Percentiles rank a stretch among this genome's conserved stretches.
Conservation (phyloP, 2,888 invertebrate genomes). For the Ischnus inquisitorius region DNA sequence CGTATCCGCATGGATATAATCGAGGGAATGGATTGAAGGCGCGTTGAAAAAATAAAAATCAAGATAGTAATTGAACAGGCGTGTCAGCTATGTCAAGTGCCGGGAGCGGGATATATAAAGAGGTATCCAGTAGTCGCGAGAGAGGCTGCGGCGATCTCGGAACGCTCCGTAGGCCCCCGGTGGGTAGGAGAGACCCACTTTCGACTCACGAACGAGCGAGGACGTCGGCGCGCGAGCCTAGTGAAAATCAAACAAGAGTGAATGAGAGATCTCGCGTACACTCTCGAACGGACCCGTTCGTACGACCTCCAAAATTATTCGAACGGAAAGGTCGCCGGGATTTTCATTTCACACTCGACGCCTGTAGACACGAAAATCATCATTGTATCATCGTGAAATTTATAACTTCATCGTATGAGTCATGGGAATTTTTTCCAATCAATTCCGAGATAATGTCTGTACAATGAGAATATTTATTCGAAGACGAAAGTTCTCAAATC, state of each 20-base stretch:
- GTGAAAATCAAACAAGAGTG: slow-evolving; percentile 60
- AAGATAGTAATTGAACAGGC: slow-evolving; percentile 32
- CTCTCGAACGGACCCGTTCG: not conserved
- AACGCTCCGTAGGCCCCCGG: slow-evolving; percentile 4
- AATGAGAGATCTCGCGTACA: slow-evolving; percentile 52
- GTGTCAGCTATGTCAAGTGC: slow-evolving; percentile 18
- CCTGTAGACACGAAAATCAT: not conserved
- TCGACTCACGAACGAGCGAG: slow-evolving; percentile 45
- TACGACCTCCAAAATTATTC: slow-evolving; percentile 42
- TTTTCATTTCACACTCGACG: slow-evolving; percentile 6
- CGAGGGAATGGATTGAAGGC: not conserved
- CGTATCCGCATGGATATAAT: not conserved
- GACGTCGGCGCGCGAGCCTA: not conserved
- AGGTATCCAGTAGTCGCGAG: not conserved
- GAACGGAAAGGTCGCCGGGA: slow-evolving; percentile 48
- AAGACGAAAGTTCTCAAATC: slow-evolving; percentile 57
- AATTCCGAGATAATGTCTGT: slow-evolving; percentile 4
- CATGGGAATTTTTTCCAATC: slow-evolving; percentile 15
- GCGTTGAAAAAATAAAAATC: slow-evolving; percentile 2
- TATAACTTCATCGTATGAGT: not conserved
- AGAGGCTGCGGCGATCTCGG: slow-evolving; percentile 31
- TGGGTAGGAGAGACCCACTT: slow-evolving; percentile 56
- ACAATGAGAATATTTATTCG: slow-evolving; percentile 22
- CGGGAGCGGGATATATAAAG: not conserved
- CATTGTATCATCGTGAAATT: not conserved